Conservation (phyloP, 2,888 invertebrate genomes). For the Andrena fulva region DNA sequence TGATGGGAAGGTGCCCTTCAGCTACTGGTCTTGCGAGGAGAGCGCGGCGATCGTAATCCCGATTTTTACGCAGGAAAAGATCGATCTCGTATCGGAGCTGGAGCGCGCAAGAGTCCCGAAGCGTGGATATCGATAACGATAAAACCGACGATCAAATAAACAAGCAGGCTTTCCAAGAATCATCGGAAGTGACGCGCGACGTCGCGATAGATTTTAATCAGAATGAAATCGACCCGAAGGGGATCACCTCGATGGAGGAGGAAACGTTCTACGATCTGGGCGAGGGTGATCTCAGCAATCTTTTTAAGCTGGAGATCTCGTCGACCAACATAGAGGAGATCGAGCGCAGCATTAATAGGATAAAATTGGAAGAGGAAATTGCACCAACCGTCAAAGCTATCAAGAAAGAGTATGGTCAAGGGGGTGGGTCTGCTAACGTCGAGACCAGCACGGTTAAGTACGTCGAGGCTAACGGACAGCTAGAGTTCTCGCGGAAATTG, state of each 20-base stretch:
- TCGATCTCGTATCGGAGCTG: not conserved
- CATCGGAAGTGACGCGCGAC: not conserved
- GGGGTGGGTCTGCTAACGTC: conserved; percentile 49
- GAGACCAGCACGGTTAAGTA: conserved; percentile 66
- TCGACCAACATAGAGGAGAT: conserved; percentile 70
- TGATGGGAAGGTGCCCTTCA: too few species aligned
- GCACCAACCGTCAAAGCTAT: conserved; percentile 63
- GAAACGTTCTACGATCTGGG: conserved; percentile 14
- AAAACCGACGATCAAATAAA: not conserved
- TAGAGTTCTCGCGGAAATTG: conserved; percentile 67
- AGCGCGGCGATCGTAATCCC: too few species aligned
- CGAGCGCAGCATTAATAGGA: conserved; percentile 70
- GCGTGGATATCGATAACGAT: not conserved
- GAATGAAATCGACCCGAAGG: conserved; percentile 46
- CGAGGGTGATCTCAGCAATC: conserved; percentile 67
- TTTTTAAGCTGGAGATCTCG: conserved; percentile 71
- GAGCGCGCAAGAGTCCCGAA: not conserved
- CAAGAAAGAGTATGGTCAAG: conserved; percentile 65
- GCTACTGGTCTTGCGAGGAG: not conserved
- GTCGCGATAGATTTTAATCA: conserved; percentile 18
- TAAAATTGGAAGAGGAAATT: conserved; percentile 70
- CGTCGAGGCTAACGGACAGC: conserved; percentile 72
- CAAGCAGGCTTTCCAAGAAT: not conserved
- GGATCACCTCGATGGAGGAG: not conserved
- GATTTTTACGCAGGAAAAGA: not conserved